These are phyloP conservation scores for Cacoxenus indagator DNA, from an alignment of 2,888 invertebrate genomes.

Conservation along the genomic window DNA sequence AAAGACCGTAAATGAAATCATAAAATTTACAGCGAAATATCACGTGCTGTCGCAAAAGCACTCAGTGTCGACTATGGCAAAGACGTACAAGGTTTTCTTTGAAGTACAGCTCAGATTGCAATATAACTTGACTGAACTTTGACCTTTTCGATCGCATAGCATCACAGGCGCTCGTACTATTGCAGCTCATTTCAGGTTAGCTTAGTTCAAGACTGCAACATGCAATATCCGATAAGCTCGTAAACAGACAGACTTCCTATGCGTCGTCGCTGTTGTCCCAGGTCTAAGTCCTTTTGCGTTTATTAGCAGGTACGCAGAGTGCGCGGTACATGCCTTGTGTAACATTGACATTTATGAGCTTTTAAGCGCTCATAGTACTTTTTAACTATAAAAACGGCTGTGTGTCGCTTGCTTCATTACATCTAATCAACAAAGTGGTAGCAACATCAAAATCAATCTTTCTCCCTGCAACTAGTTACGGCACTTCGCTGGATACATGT, in stretches of 20 bases:
- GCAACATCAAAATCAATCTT: neutral
- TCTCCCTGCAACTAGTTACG: no score
- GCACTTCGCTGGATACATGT: no score
- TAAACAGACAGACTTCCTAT: constrained; percentile 26
- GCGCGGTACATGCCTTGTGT: constrained; percentile 22
- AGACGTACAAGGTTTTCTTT: neutral
- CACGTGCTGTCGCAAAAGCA: constrained; percentile 35
- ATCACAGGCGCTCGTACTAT: constrained; percentile 10
- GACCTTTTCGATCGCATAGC: constrained; percentile 42
- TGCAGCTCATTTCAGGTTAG: neutral
- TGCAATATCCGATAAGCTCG: constrained; percentile 3
- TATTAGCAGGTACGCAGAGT: neutral
- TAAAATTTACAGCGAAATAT: constrained; percentile 32
- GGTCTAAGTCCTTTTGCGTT: no score
- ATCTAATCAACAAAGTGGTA: neutral
- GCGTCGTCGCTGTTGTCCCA: constrained; percentile 32
- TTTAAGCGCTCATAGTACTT: constrained; percentile 34
- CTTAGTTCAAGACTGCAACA: neutral
- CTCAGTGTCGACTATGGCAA: neutral
- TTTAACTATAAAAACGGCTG: neutral
- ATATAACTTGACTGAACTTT: constrained; percentile 46
- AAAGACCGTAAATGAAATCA: constrained; percentile 26
- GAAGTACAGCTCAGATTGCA: neutral
- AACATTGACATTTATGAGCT: constrained; percentile 53
- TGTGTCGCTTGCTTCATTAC: neutral